These are phyloP conservation scores for Lingula anatina DNA, from an alignment of 2,888 invertebrate genomes.

Conservation along the genomic window DNA sequence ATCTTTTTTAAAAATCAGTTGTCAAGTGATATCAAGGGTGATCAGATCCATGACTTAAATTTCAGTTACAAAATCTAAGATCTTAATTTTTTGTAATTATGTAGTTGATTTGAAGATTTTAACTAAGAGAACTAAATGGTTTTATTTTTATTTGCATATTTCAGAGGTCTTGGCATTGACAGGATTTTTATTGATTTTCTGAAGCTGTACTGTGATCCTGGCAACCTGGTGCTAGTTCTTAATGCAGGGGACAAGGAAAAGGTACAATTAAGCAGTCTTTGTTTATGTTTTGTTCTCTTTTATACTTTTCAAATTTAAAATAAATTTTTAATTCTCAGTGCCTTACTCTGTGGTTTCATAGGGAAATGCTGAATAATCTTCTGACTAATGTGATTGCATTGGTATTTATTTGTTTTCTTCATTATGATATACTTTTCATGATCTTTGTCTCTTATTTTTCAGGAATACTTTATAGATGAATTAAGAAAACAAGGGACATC, in stretches of 20 bases:
- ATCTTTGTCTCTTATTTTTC: conserved; percentile 5
- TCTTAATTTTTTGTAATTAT: background rate
- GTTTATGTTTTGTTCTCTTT: too few species aligned
- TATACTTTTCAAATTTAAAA: background rate
- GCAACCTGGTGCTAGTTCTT: conserved; percentile 79
- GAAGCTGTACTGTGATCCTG: conserved; percentile 81
- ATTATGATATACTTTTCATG: too few species aligned
- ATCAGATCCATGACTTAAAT: too few species aligned
- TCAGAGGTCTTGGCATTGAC: conserved; percentile 50
- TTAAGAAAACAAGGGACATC: conserved; percentile 59
- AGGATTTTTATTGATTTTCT: conserved; percentile 73
- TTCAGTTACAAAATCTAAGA: too few species aligned
- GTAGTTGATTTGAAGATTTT: background rate
- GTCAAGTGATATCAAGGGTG: background rate
- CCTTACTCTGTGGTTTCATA: too few species aligned
- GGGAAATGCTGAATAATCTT: too few species aligned
- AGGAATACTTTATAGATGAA: conserved; percentile 68
- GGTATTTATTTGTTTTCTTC: too few species aligned
- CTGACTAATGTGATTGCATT: background rate
- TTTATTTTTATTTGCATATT: conserved; percentile 5
- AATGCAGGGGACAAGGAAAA: conserved; percentile 80
- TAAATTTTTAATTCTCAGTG: too few species aligned
- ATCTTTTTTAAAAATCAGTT: conserved; percentile 1
- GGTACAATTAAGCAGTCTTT: too few species aligned
- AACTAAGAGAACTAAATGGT: background rate